Evolutionary conservation across 2,888 invertebrate species (phyloP).

Genomic region (Calameuta pallipes): DNA sequence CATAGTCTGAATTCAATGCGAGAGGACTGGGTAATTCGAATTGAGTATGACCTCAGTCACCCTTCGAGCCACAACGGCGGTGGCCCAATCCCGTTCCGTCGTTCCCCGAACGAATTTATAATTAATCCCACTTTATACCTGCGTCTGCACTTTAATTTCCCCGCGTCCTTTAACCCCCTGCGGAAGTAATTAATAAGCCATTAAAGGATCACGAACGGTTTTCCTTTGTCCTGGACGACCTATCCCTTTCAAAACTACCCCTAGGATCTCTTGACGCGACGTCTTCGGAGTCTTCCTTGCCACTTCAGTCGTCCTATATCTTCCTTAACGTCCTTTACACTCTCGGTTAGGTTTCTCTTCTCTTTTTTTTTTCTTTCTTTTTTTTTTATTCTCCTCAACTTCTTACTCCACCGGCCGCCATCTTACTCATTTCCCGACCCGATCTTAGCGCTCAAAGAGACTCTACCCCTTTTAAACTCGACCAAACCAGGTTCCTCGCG

Average conservation of each 20-base stretch:
- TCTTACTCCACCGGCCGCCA: not conserved
- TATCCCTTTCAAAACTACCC: not conserved
- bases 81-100: not conserved
- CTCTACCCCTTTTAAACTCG: not conserved
- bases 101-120: conserved; percentile 24
- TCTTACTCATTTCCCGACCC: not conserved
- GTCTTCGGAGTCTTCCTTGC: conserved; percentile 30
- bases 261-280: conserved; percentile 6
- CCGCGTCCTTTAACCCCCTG: not conserved
- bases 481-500: not conserved
- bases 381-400: not conserved
- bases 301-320: conserved; percentile 26
- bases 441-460: conserved; percentile 13
- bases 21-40: not conserved
- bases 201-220: conserved; percentile 20
- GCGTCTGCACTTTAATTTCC: conserved; percentile 21
- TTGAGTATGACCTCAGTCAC: not conserved
- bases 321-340: conserved; percentile 5
- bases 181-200: conserved; percentile 34
- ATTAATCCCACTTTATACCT: conserved; percentile 26
- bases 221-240: conserved; percentile 12
- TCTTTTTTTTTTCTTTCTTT: not conserved
- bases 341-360: not conserved
- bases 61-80: not conserved
- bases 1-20: not conserved